A percentile compares a stretch with the other conserved stretches of the same genome.
Conservation (phyloP, 1,140 invertebrate species). For the Orius laevigatus region DNA sequence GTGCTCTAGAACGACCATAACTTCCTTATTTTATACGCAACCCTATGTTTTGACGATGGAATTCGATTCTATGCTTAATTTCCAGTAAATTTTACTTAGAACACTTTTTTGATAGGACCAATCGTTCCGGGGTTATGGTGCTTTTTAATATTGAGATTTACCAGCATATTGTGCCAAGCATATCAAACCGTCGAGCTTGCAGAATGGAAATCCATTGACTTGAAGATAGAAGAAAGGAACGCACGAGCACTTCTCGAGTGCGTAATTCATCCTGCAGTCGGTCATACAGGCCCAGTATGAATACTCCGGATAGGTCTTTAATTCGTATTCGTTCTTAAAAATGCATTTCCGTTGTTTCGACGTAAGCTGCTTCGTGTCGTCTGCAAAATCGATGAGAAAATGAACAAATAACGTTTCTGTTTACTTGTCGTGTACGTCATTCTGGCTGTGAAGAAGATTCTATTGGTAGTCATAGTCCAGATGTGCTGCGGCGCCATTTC, state of each 20-base stretch:
- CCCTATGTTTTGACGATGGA: too few species aligned
- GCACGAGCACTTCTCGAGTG: conserved; percentile 41
- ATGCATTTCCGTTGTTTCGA: conserved; percentile 47
- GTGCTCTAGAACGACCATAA: too few species aligned
- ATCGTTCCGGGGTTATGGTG: neutral
- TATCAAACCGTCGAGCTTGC: conserved; percentile 34
- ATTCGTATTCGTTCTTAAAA: conserved; percentile 41
- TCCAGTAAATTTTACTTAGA: too few species aligned
- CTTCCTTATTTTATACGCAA: too few species aligned
- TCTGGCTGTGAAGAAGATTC: conserved; percentile 46
- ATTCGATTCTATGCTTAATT: too few species aligned
- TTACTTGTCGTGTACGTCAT: conserved; percentile 46
- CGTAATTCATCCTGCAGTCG: conserved; percentile 44
- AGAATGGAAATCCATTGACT: conserved; percentile 32
- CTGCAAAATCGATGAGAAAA: conserved; percentile 15
- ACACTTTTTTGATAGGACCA: too few species aligned
- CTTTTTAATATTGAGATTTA: conserved; percentile 20
- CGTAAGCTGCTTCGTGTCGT: conserved; percentile 44
- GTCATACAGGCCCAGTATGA: conserved; percentile 50
- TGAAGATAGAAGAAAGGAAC: conserved; percentile 46
- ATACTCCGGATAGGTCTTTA: conserved; percentile 39
- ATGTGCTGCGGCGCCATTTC: conserved; percentile 46
- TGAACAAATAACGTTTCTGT: neutral
- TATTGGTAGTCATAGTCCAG: conserved; percentile 43
- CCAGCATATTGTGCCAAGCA: conserved; percentile 36